phyloP scores from a whole-genome alignment of 2,113 vertebrate genomes.

The Vanacampus margaritifer region DNA sequence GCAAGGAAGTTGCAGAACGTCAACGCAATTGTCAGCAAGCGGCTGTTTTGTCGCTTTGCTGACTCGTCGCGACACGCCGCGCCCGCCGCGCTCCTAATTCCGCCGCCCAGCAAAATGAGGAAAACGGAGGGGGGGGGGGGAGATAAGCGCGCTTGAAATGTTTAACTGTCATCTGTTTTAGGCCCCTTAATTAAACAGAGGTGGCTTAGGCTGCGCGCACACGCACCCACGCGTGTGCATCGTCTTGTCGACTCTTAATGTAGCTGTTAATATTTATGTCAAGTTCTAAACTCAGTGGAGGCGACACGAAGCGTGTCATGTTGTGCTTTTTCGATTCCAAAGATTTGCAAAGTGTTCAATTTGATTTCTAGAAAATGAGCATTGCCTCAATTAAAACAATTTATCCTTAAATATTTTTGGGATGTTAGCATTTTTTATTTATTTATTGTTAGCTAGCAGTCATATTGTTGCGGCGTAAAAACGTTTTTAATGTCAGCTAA shows the following conservation, averaged over 20 bases:
- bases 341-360: not conserved
- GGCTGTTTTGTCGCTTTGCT: constrained; percentile 45
- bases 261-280: constrained; percentile 72
- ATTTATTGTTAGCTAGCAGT: not conserved
- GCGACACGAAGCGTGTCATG: not conserved
- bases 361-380: no score
- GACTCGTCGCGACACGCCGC: constrained; percentile 51
- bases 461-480: no score
- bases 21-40: constrained; percentile 67
- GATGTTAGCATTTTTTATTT: not conserved
- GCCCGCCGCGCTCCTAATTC: constrained; percentile 47
- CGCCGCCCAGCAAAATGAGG: constrained; percentile 60
- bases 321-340: not conserved
- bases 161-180: constrained; percentile 78
- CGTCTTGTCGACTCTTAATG: constrained; percentile 68
- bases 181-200: constrained; percentile 75
- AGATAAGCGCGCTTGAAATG: constrained; percentile 75
- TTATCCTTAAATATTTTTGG: not conserved
- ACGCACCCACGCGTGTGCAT: constrained; percentile 50
- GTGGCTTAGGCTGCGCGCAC: constrained; percentile 59
- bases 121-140: constrained; percentile 48
- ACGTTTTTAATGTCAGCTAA: no score
- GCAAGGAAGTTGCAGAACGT: constrained; percentile 57
- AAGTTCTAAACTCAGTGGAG: constrained; percentile 55
- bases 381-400: not conserved